These are phyloP conservation scores for Amazona finschi DNA, from an alignment of 2,797 vertebrate species.

Conservation along the genomic window DNA sequence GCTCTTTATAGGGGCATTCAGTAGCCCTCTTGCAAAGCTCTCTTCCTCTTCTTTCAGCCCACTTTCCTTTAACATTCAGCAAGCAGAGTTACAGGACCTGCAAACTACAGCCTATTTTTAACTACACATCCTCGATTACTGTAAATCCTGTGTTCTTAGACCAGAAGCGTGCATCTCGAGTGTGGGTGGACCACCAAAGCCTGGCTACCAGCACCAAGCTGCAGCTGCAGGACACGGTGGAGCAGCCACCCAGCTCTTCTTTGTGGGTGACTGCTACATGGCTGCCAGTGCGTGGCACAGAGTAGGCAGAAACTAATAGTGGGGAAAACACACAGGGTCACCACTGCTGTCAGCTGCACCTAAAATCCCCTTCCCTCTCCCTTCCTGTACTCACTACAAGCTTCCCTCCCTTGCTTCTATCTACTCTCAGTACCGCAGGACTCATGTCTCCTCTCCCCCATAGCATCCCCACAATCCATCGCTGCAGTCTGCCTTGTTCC, in stretches of 20 bases:
- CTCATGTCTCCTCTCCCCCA: not conserved
- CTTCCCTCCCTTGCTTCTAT: not conserved
- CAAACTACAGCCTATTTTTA: not conserved
- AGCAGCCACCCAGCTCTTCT: not conserved
- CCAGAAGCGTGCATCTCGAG: fast-evolving
- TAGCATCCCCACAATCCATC: not conserved
- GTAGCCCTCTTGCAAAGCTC: not conserved
- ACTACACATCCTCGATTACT: not conserved
- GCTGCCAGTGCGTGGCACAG: fast-evolving
- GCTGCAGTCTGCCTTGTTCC: not conserved
- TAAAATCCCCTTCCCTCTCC: not conserved
- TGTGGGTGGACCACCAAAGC: not conserved
- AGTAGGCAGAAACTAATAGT: not conserved
- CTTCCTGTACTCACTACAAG: not conserved
- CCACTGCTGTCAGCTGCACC: not conserved
- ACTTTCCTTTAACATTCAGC: not conserved
- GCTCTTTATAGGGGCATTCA: not conserved
- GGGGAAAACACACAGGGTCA: not conserved
- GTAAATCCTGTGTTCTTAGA: not conserved
- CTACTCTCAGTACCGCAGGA: not conserved
- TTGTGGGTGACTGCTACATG: not conserved
- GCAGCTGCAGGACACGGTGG: not conserved
- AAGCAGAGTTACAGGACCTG: not conserved
- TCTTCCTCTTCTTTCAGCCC: not conserved
- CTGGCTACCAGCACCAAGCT: not conserved